Percentiles rank a stretch among this genome's conserved stretches.
Evolutionary conservation across 1,140 invertebrate genomes (phyloP).

Genomic region (Brachionus sp.): DNA sequence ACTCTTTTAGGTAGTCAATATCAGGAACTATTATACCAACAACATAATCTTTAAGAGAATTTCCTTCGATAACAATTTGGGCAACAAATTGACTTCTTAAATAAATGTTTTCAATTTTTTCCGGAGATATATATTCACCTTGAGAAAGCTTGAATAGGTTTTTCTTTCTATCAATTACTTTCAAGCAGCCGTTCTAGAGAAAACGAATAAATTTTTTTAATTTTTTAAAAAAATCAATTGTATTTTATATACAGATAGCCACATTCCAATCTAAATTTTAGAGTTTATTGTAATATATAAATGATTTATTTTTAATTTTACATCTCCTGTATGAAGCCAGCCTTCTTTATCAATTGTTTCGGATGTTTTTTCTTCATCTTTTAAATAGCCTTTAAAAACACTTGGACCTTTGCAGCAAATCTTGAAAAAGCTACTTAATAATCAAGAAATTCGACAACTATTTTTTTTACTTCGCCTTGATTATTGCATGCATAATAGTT

Average conservation of each 20-base stretch:
- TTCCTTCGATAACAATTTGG: constrained; percentile 95
- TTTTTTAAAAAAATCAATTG: not conserved
- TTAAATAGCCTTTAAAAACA: constrained; percentile 70
- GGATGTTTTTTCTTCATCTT: constrained; percentile 58
- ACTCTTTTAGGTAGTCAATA: not conserved
- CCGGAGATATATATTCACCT: constrained; percentile 93
- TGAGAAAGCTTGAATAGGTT: constrained; percentile 83
- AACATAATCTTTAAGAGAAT: constrained; percentile 69
- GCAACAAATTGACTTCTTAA: constrained; percentile 82
- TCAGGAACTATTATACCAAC: constrained; percentile 19
- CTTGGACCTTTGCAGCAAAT: constrained; percentile 83
- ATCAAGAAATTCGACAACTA: not conserved
- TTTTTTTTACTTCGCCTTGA: constrained; percentile 53
- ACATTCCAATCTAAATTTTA: constrained; percentile 52
- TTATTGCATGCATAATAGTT: constrained; percentile 75
- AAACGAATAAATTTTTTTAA: not conserved
- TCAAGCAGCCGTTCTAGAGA: constrained; percentile 61
- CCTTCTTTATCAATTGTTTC: constrained; percentile 61
- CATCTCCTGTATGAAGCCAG: constrained; percentile 61
- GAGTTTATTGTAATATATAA: not conserved
- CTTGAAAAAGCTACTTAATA: constrained; percentile 47
- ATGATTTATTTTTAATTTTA: not conserved
- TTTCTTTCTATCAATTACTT: constrained; percentile 92
- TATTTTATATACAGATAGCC: constrained; percentile 47
- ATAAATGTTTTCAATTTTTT: constrained; percentile 98